phyloP scores from a whole-genome alignment of 2,888 invertebrate species.

The Neocrepidodera transversa region DNA sequence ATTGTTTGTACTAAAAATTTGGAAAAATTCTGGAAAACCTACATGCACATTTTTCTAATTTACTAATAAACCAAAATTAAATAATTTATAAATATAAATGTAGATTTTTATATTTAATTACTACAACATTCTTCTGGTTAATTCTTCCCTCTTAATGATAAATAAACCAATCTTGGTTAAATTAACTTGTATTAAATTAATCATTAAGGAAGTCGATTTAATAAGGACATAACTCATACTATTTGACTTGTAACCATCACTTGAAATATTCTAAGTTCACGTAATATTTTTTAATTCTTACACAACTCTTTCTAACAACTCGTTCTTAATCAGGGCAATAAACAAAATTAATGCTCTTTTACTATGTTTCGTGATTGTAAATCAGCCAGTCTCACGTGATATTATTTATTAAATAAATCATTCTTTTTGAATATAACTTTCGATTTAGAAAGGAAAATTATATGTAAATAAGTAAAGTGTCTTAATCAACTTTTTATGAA shows the following conservation, averaged over 20 bases:
- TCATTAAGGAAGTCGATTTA: conserved; percentile 8
- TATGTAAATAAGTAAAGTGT: conserved; percentile 6
- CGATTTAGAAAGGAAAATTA: conserved; percentile 1
- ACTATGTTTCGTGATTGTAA: conserved; percentile 16
- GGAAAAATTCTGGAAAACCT: too few species aligned
- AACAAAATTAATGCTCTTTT: conserved; percentile 21
- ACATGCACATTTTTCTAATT: too few species aligned
- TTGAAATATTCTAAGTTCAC: conserved; percentile 8
- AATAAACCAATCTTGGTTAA: not conserved
- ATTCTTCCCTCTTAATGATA: not conserved
- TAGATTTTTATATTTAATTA: too few species aligned
- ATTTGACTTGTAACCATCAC: conserved; percentile 13
- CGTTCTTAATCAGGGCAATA: conserved; percentile 22
- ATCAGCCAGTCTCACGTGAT: conserved; percentile 15
- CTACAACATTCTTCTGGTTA: not conserved
- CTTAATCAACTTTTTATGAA: too few species aligned
- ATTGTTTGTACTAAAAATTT: too few species aligned
- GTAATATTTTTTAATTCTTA: conserved; percentile 17
- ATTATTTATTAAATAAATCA: conserved; percentile 22
- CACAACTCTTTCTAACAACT: conserved; percentile 13
- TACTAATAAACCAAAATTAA: too few species aligned
- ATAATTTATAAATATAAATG: too few species aligned
- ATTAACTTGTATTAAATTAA: conserved; percentile 12
- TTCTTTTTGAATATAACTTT: not conserved
- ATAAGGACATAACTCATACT: conserved; percentile 16